A percentile compares a stretch with the other conserved stretches of the same genome.
These are phyloP conservation scores for Drosophila paranaensis DNA, from an alignment of 2,888 invertebrate genomes.

Conservation along the genomic window DNA sequence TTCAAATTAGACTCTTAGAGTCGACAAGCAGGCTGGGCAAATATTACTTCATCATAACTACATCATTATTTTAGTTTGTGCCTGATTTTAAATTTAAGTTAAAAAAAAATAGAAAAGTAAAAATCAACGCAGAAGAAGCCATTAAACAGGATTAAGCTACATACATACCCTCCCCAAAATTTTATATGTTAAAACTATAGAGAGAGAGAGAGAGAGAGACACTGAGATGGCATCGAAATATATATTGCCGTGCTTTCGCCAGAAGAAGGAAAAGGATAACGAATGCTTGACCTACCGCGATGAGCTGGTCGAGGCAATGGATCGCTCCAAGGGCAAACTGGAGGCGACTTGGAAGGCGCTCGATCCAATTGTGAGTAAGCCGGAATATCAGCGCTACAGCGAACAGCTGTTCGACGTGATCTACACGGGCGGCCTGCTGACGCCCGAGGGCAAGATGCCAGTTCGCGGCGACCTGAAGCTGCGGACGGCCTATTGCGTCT, in stretches of 20 bases:
- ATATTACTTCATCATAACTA: neutral
- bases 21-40: neutral
- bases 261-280: constrained; percentile 12
- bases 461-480: constrained; percentile 12
- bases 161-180: neutral
- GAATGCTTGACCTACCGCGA: constrained; percentile 22
- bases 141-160: neutral
- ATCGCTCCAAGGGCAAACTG: constrained; percentile 37
- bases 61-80: constrained; percentile 18
- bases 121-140: neutral
- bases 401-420: constrained; percentile 33
- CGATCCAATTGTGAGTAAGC: constrained; percentile 16
- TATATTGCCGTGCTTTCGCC: neutral
- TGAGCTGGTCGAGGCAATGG: constrained; percentile 30
- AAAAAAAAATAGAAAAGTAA: neutral
- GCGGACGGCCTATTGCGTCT: constrained; percentile 29
- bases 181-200: neutral
- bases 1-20: neutral
- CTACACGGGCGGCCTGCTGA: constrained; percentile 37
- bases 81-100: constrained; percentile 26
- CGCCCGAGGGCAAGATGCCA: neutral
- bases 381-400: constrained; percentile 4
- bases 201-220: neutral
- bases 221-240: constrained; percentile 24
- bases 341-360: constrained; percentile 44